Evolutionary conservation across 2,797 vertebrate genomes (phyloP).

Genomic region (Falco berigora): DNA sequence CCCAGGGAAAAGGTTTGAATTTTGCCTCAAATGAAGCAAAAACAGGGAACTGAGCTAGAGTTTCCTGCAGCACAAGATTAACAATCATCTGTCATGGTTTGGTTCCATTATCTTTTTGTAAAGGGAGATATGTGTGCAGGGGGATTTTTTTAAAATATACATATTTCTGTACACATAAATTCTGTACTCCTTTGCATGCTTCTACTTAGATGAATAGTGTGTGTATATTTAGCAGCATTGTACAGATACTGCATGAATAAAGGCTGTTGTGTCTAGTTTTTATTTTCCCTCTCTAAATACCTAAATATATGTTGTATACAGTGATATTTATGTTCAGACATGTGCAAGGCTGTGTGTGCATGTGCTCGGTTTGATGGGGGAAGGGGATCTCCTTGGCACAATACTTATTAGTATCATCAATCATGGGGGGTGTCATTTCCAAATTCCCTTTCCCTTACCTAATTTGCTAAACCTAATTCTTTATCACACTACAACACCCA

Average conservation of each 20-base stretch:
- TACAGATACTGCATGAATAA: background rate
- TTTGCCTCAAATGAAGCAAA: conserved; percentile 36
- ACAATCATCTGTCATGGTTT: conserved; percentile 34
- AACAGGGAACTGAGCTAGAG: background rate
- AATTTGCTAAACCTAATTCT: conserved; percentile 66
- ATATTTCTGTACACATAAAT: background rate
- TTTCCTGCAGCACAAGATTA: conserved; percentile 32
- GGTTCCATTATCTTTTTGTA: conserved; percentile 1
- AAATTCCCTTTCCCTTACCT: conserved; percentile 59
- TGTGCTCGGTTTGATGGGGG: background rate
- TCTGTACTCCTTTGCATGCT: background rate
- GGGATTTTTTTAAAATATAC: background rate
- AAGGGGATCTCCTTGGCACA: conserved; percentile 15
- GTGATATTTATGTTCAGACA: background rate
- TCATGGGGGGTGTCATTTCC: conserved; percentile 62
- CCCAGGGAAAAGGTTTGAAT: background rate
- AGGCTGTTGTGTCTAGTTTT: background rate
- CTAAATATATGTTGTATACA: background rate
- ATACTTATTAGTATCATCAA: conserved; percentile 63
- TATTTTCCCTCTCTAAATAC: background rate
- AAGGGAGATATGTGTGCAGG: background rate
- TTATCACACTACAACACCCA: conserved; percentile 48
- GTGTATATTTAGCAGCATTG: background rate
- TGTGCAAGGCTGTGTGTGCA: background rate
- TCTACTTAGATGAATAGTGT: background rate